These are phyloP conservation scores for Leucania comma DNA, from an alignment of 2,888 invertebrate genomes.

Conservation along the genomic window DNA sequence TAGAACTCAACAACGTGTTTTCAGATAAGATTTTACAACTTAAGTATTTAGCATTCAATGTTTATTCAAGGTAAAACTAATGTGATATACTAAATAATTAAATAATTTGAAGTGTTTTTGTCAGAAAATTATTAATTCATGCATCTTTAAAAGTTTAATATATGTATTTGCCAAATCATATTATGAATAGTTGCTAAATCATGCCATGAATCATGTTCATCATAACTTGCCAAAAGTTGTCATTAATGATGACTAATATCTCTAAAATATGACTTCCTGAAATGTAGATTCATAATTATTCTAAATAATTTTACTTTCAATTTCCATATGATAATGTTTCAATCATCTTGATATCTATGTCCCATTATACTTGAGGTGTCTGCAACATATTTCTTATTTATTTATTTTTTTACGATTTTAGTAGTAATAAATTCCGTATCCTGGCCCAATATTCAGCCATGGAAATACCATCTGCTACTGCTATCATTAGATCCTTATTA, in stretches of 20 bases:
- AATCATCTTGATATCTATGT: too few species aligned
- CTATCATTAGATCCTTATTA: too few species aligned
- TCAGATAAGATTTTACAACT: slow-evolving; percentile 8
- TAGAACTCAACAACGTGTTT: slow-evolving; percentile 3
- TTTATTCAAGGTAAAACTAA: neutral
- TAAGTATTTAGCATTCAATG: slow-evolving; percentile 5
- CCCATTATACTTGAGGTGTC: too few species aligned
- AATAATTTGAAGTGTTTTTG: neutral
- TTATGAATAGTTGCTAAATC: slow-evolving; percentile 3
- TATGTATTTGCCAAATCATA: slow-evolving; percentile 8
- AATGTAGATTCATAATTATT: neutral
- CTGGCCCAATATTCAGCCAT: too few species aligned
- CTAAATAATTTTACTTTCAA: neutral
- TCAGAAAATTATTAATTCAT: slow-evolving; percentile 5
- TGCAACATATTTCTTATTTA: too few species aligned
- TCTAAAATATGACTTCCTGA: neutral
- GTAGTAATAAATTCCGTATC: too few species aligned
- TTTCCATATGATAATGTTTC: too few species aligned
- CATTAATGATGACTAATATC: neutral
- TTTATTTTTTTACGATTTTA: too few species aligned
- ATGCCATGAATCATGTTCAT: slow-evolving; percentile 15
- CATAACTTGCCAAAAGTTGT: neutral
- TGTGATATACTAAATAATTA: neutral
- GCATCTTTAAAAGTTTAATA: neutral
- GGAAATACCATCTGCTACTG: too few species aligned